phyloP scores from a whole-genome alignment of 2,888 invertebrate species.

The Rhagium mordax region DNA sequence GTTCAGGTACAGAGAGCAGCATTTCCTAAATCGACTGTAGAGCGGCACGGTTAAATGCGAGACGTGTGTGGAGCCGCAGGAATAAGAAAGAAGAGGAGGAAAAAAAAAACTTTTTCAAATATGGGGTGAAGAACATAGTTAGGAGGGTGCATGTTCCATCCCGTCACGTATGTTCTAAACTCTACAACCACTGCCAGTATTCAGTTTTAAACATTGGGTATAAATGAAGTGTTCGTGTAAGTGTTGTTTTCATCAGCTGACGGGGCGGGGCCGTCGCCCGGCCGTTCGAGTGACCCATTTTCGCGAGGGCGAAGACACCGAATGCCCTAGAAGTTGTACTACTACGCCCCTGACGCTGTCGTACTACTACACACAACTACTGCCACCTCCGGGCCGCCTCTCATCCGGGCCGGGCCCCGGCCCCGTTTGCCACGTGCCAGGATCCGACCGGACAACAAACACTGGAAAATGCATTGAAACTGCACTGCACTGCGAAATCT shows the following conservation, averaged over 20 bases:
- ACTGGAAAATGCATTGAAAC: slow-evolving; percentile 41
- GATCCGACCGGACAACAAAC: slow-evolving; percentile 23
- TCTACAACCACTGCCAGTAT: slow-evolving; percentile 67
- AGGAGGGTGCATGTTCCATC: slow-evolving; percentile 43
- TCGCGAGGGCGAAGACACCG: slow-evolving; percentile 61
- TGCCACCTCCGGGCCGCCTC: slow-evolving; percentile 37
- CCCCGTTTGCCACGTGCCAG: slow-evolving; percentile 16
- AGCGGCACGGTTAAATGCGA: slow-evolving; percentile 14
- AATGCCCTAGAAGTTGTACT: slow-evolving; percentile 46
- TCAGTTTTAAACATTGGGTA: slow-evolving; percentile 57
- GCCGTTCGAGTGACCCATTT: slow-evolving; percentile 63
- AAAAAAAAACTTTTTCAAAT: slow-evolving; percentile 26
- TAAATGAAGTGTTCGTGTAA: slow-evolving; percentile 47
- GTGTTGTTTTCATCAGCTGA: slow-evolving; percentile 57
- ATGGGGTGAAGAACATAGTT: slow-evolving; percentile 43
- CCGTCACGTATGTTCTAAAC: slow-evolving; percentile 57
- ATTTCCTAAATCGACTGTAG: slow-evolving; percentile 45
- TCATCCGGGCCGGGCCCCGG: slow-evolving; percentile 16
- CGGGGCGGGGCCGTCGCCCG: slow-evolving; percentile 54
- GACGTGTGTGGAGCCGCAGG: slow-evolving; percentile 18
- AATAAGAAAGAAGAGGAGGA: slow-evolving; percentile 2
- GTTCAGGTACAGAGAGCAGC: slow-evolving; percentile 46
- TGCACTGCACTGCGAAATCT: slow-evolving; percentile 54
- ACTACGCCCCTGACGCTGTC: slow-evolving; percentile 44
- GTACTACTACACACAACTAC: slow-evolving; percentile 40